Conservation (phyloP, 2,797 vertebrate species). For the Pteropus rufus region DNA sequence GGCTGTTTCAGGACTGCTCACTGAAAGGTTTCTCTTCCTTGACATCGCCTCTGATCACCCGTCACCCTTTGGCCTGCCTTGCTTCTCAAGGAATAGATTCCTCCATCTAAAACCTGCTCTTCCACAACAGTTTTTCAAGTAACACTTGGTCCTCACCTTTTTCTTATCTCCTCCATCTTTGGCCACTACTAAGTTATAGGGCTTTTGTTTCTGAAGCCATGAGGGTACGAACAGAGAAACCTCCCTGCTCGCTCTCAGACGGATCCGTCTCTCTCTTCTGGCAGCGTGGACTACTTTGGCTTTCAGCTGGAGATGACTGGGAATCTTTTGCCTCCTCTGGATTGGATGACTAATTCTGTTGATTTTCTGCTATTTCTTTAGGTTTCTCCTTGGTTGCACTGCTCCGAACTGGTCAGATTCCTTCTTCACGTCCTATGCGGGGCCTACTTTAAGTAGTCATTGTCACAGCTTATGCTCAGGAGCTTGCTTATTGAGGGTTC, state of each 20-base stretch:
- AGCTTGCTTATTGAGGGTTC: too few species aligned
- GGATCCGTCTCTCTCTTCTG: conserved; percentile 83
- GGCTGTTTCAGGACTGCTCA: conserved; percentile 87
- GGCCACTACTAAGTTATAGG: conserved; percentile 87
- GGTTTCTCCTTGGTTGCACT: conserved; percentile 76
- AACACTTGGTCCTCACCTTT: conserved; percentile 44
- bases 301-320: conserved; percentile 59
- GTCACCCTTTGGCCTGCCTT: conserved; percentile 80
- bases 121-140: conserved; percentile 47
- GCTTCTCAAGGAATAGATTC: conserved; percentile 48
- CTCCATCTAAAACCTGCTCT: conserved; percentile 80
- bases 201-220: conserved; percentile 97
- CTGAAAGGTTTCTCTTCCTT: conserved; percentile 84
- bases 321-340: conserved; percentile 70
- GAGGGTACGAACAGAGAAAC: conserved; percentile 94
- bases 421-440: conserved; percentile 90
- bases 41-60: conserved; percentile 69
- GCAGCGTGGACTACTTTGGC: conserved; percentile 74
- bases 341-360: conserved; percentile 71
- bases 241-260: conserved; percentile 86
- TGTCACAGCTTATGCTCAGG: conserved; percentile 83
- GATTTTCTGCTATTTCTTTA: conserved; percentile 72
- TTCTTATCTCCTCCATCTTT: conserved; percentile 84
- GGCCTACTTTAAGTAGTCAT: conserved; percentile 94
- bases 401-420: conserved; percentile 81